Evolutionary conservation across 2,888 invertebrate genomes (phyloP), one percentile per base, ranked within the genome.

Genomic region (Philonicus albiceps): DNA sequence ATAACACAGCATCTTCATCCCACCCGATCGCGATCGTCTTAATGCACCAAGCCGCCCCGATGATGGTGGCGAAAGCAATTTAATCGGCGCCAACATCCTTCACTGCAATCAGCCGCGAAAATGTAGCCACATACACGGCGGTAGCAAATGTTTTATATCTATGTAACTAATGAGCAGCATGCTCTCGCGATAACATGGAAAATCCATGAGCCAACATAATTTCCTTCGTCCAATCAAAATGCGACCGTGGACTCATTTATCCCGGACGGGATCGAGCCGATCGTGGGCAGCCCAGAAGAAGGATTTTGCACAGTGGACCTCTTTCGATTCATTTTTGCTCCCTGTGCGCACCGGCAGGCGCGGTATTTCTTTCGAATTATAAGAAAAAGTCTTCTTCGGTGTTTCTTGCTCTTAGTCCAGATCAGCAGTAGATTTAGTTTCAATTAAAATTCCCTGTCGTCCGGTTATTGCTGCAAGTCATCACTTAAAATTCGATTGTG

Each of bases 41-140:
- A 84, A 84, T 84, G 73, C 73, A 37, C 40, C n/a, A 73, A n/a
- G 13, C 72, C 84, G 40, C 37, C 49, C 73, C 43, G 73, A 84
- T 84, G 73, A 84, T 84, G 84, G 73, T 84, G 73, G 84, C 84
- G 84, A 84, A 84, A 73, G 73, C 84, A 84, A 84, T 84, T 84
- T 84, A 84, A 72, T 72, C 84, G 84, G 84, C 84, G 84, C 84
- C 84, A 84, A 30, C 84, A 72, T 73, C 72, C 84, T 73, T 84
- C 73, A 37, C 73, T 19, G 40, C 43, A 84, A 84, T 73, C 84
- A 72, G 40, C 43, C 30, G 22, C 30, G 34, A 84, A n/a, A 73
- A 43, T 73, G 73, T 49, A 72, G 34, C 40, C 55, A 73, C 27
- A 84, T 30, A 84, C 40, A 43, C 30, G 73, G 30, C 84, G 40